These are phyloP conservation scores for Odontocerum albicorne DNA, from an alignment of 2,888 invertebrate species.

Conservation along the genomic window DNA sequence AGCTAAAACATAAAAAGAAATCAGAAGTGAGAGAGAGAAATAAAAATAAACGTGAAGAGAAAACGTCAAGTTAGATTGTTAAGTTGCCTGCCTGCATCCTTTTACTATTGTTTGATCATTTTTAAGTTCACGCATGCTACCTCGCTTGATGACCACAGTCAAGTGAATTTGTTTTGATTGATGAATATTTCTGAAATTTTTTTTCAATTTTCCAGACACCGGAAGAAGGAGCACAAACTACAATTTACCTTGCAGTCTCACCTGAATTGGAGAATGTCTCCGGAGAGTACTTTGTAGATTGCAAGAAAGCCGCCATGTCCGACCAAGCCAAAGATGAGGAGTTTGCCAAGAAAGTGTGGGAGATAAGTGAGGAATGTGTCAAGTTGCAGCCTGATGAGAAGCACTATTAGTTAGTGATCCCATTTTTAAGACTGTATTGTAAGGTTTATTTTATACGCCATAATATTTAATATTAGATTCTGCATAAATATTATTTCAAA, in stretches of 20 bases:
- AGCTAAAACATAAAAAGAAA: no score
- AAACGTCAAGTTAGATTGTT: no score
- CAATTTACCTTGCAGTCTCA: slow-evolving; percentile 71
- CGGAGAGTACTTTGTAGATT: slow-evolving; percentile 81
- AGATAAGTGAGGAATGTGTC: slow-evolving; percentile 51
- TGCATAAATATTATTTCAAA: no score
- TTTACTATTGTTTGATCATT: no score
- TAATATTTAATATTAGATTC: no score
- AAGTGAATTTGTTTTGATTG: neutral
- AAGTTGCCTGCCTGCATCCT: no score
- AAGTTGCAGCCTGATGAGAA: slow-evolving; percentile 40
- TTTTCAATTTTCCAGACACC: slow-evolving; percentile 26
- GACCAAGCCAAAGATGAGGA: slow-evolving; percentile 65
- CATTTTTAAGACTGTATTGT: no score
- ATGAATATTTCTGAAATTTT: neutral
- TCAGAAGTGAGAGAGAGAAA: no score
- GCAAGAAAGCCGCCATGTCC: slow-evolving; percentile 63
- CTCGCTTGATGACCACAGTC: neutral
- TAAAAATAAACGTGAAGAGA: no score
- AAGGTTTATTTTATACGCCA: neutral
- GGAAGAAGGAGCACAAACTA: slow-evolving; percentile 79
- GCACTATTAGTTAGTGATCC: slow-evolving; percentile 28
- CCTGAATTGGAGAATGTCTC: slow-evolving; percentile 70
- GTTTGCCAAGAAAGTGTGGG: slow-evolving; percentile 78
- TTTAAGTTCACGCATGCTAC: no score